Conservation (phyloP, 2,888 invertebrate genomes). For the Nephrotoma flavescens region DNA sequence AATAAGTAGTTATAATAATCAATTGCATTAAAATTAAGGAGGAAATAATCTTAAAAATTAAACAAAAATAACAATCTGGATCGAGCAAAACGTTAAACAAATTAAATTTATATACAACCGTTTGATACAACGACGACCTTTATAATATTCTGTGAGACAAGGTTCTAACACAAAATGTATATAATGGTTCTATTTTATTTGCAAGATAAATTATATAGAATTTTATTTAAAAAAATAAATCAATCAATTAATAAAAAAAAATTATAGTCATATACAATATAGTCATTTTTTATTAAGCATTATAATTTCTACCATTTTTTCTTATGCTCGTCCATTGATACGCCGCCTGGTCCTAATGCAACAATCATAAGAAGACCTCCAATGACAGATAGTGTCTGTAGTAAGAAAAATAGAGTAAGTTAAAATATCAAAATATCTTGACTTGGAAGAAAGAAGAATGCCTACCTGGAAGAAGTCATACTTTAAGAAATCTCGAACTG, state of each 20-base stretch:
- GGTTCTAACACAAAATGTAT: neutral
- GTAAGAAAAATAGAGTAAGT: conserved; percentile 22
- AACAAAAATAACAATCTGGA: neutral
- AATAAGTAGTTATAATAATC: neutral
- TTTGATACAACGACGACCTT: neutral
- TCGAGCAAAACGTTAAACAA: neutral
- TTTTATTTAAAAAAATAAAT: neutral
- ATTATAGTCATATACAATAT: neutral
- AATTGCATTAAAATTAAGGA: neutral
- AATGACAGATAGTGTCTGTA: conserved; percentile 97
- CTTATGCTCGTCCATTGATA: conserved; percentile 99
- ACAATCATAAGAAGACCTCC: conserved; percentile 98
- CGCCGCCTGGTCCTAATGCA: conserved; percentile 93
- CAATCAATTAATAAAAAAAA: neutral
- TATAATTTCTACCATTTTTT: conserved; percentile 55
- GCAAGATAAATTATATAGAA: neutral
- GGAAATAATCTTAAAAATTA: neutral
- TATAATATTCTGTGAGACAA: neutral
- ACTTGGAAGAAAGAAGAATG: neutral
- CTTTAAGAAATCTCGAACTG: conserved; percentile 96
- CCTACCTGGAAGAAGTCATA: conserved; percentile 99
- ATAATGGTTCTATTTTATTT: neutral
- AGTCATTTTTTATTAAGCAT: neutral
- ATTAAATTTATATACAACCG: neutral
- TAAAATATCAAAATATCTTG: neutral